Evolutionary conservation across 1,140 invertebrate genomes (phyloP).

Genomic region (Babylonia areolata): DNA sequence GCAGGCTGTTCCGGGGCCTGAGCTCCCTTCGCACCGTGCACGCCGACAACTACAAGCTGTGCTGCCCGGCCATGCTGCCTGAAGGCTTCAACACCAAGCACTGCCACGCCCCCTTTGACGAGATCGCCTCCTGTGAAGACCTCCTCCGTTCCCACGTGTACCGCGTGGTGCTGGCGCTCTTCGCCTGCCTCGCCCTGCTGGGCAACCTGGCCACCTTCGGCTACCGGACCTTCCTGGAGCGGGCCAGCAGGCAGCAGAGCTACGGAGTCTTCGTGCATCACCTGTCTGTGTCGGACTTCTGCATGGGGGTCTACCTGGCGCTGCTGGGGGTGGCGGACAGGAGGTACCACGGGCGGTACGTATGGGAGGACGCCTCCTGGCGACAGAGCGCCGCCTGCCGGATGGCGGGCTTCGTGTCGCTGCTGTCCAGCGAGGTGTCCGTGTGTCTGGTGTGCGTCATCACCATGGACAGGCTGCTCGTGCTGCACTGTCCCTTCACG

Average conservation of each 20-base stretch:
- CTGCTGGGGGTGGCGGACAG: slow-evolving; percentile 11
- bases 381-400: background rate
- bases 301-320: background rate
- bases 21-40: background rate
- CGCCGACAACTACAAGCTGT: slow-evolving; percentile 29
- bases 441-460: slow-evolving; percentile 55
- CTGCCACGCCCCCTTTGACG: slow-evolving; percentile 2
- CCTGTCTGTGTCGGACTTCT: slow-evolving; percentile 11
- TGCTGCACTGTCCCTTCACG: slow-evolving; percentile 62
- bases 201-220: slow-evolving; percentile 52
- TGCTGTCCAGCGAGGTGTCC: slow-evolving; percentile 60
- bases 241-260: slow-evolving; percentile 38
- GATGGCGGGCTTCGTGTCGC: slow-evolving; percentile 19
- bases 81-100: background rate
- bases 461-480: slow-evolving; percentile 56
- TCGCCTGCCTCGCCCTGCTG: slow-evolving; percentile 34
- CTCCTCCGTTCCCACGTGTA: slow-evolving; percentile 42
- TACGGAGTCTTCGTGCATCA: slow-evolving; percentile 51
- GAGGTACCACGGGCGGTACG: background rate
- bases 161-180: background rate
- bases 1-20: background rate
- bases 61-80: background rate
- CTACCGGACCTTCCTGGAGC: slow-evolving; percentile 33
- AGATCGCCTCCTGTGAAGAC: slow-evolving; percentile 32
- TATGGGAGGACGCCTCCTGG: background rate